Conservation (phyloP, 2,888 invertebrate genomes). For the Sericinus montela region DNA sequence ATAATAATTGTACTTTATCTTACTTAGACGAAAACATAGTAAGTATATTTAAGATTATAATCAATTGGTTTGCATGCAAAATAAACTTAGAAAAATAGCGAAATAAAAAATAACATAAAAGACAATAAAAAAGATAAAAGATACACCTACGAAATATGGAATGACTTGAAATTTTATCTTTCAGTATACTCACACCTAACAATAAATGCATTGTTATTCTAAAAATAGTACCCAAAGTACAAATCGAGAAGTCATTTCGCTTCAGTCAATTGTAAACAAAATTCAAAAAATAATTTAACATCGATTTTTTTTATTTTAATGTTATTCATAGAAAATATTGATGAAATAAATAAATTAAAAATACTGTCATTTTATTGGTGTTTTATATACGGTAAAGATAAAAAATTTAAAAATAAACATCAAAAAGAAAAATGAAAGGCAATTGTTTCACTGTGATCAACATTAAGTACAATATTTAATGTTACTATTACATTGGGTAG, state of each 20-base stretch:
- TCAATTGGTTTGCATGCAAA: constrained; percentile 60
- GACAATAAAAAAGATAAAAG: constrained; percentile 44
- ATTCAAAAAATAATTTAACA: constrained; percentile 62
- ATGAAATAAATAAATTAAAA: constrained; percentile 71
- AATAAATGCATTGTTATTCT: constrained; percentile 61
- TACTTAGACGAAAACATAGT: constrained; percentile 38
- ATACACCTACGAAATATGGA: constrained; percentile 67
- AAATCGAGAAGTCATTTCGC: constrained; percentile 57
- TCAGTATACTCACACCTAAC: constrained; percentile 70
- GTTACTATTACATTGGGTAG: constrained; percentile 48
- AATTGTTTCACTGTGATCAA: constrained; percentile 52
- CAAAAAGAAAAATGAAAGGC: constrained; percentile 77
- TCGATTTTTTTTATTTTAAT: constrained; percentile 55
- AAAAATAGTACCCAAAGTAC: constrained; percentile 53
- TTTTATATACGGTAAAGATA: constrained; percentile 36
- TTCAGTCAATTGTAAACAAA: constrained; percentile 72
- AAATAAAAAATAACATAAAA: constrained; percentile 44
- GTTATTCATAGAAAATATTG: constrained; percentile 47
- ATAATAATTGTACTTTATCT: constrained; percentile 50
- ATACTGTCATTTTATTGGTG: constrained; percentile 70
- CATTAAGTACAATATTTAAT: constrained; percentile 68
- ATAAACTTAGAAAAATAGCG: constrained; percentile 60
- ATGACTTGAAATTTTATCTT: constrained; percentile 69
- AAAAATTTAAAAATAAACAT: constrained; percentile 44
- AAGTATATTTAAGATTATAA: constrained; percentile 41